Evolutionary conservation across 2,797 vertebrate genomes (phyloP), one percentile per base, ranked within the genome.

Genomic region (Setipinna tenuifilis): DNA sequence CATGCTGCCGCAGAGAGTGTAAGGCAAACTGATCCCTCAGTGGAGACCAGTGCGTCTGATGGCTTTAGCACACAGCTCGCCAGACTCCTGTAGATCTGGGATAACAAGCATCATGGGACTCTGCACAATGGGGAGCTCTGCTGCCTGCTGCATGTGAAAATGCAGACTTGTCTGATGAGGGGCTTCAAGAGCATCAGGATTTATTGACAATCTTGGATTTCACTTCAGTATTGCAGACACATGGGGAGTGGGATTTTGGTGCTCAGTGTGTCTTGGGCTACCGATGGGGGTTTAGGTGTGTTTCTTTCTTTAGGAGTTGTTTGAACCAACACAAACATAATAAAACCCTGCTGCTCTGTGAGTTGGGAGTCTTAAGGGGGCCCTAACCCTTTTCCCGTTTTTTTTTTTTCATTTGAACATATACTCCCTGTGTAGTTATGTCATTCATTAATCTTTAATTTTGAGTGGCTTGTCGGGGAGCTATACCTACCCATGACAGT

Each of bases 401-500:
- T 23, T 84, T 81, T 88, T 82, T 88, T 85, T 84, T 89, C 85
- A 16, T 17, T 14, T 80, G 88, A 81, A 89, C 75, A 80, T 85
- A 59, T 85, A 85, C 86, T 84, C 81, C 80, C 31, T 81, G 62
- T 61, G 41, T 62, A 44, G 17, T n/a, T 54, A 62, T 71, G 75
- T 65, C 25, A 85, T 83, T 84, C 21, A 44, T 54, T 78, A 84
- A 86, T 84, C 19, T 44, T 68, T 31, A 10, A 19, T 71, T 35
- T 71, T 17, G 65, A 71, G 14, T 71, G 65, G 23, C 16, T 12
- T 17, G 65, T 78, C 6, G 35, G 31, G 71, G 31, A 78, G 31
- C 31, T 21, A 78, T 81, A 93, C 96, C 93, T 93, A 99, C 98
- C 96, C 61, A 97, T 93, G 83, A 99, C 95, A 0, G 95, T 95